Base-by-base conservation (phyloP, 2,113 vertebrate genomes). In the Hemichromis elongatus region DNA sequence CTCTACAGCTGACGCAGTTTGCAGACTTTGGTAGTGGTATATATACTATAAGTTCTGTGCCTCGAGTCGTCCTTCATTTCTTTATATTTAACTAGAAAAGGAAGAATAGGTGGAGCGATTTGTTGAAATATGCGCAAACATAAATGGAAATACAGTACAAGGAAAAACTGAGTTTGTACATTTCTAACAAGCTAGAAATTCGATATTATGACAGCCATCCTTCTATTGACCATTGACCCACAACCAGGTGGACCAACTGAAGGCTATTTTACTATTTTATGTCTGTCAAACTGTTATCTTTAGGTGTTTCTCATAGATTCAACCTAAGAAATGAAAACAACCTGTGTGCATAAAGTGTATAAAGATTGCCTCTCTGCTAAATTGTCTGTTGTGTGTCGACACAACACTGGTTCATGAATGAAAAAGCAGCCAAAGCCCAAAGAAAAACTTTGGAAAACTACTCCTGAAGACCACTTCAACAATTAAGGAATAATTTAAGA, bases 391-490 rank as follows among this genome's bases (percentile, higher is more conserved):
- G 11, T 3, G 19, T 40, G 61, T 66, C 11, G 61, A 66, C 19
- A 21, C 61, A 66, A 0, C 61, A 40, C 61, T 40, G 11, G 19
- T 21, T 66, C 19, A 5, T 66, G 19, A 40, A 40, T 66, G 33
- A 66, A 66, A 40, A 5, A 66, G 0, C 61, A 66, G 0, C 0
- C 0, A 11, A 40, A 37, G 37, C 19, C 61, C 33, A 66, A 40
- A 66, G 11, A 66, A 40, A 40, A 40, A 40, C 10, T 40, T 40
- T 40, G 21, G 21, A 45, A 45, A 26, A 70, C 40, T 70, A 26
- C 21, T 18, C 21, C 66, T 1, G 37, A 45, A 70, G 66, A 26
- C 37, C 63, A 70, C 63, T 68, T 68, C 37, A 68, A 68, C 37
- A 68, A 24, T 68, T 42, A 68, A 42, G 7, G 37, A 68, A 14